These are phyloP conservation scores for Kryptopterus vitreolus DNA, from an alignment of 2,797 vertebrate genomes.

Conservation along the genomic window DNA sequence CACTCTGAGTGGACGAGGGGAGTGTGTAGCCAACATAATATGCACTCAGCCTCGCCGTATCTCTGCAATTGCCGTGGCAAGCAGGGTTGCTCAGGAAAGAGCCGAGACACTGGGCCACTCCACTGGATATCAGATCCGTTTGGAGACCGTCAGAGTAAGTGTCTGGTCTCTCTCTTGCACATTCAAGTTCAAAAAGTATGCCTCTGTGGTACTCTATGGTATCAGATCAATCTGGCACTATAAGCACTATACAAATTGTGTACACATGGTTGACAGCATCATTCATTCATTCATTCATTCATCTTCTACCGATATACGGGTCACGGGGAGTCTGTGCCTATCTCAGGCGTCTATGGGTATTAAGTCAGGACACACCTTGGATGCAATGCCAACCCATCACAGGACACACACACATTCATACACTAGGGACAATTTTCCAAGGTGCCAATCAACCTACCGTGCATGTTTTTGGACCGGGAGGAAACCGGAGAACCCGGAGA, in stretches of 20 bases:
- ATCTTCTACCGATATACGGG: too few relatives aligned
- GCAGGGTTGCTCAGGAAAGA: constrained; percentile 91
- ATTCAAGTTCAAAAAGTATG: not conserved
- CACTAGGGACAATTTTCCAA: too few relatives aligned
- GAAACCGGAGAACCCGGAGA: too few relatives aligned
- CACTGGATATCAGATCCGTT: constrained; percentile 97
- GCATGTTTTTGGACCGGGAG: too few relatives aligned
- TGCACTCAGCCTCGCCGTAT: constrained; percentile 97
- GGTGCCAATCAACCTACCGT: too few relatives aligned
- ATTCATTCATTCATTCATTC: too few relatives aligned
- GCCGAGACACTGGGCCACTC: constrained; percentile 86
- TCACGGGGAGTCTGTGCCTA: too few relatives aligned
- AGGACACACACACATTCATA: too few relatives aligned
- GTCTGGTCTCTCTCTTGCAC: not conserved
- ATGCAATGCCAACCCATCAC: too few relatives aligned
- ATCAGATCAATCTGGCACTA: not conserved
- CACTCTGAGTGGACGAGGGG: constrained; percentile 75
- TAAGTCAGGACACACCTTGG: too few relatives aligned
- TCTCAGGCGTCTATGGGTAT: too few relatives aligned
- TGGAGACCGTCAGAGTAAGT: constrained; percentile 89
- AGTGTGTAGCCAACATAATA: constrained; percentile 87
- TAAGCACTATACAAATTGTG: not conserved
- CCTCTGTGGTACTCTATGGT: too few relatives aligned
- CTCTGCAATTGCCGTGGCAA: constrained; percentile 92
- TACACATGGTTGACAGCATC: not conserved